A percentile compares a stretch with the other conserved stretches of the same genome.
phyloP scores from a whole-genome alignment of 2,797 vertebrate genomes.

The Phataginus tricuspis region DNA sequence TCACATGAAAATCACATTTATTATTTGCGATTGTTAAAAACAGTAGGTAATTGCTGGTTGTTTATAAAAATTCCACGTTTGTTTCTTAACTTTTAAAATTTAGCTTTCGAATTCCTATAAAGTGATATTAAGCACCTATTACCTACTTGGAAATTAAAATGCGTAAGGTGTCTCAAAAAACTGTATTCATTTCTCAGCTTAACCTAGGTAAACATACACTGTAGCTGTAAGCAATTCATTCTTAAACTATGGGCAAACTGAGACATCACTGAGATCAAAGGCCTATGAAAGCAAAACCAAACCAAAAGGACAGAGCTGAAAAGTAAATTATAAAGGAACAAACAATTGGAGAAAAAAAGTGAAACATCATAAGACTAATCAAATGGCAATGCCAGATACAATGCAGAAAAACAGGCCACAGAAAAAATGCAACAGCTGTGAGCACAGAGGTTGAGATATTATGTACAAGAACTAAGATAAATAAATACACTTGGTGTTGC shows the following conservation, averaged over 20 bases:
- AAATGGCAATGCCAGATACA: not conserved
- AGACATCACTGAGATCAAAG: not conserved
- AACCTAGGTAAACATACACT: not conserved
- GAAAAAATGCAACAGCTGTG: not conserved
- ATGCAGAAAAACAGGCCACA: not conserved
- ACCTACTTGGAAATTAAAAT: slow-evolving; percentile 3
- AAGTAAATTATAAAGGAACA: not conserved
- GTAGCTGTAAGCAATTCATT: not conserved
- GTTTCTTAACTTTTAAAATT: not conserved
- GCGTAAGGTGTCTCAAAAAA: not conserved
- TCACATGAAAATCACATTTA: not conserved
- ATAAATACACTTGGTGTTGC: not conserved
- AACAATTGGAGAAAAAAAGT: not conserved
- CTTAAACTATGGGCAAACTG: not conserved
- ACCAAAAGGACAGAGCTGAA: not conserved
- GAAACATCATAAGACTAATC: not conserved
- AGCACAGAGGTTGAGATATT: not conserved
- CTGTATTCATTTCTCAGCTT: not conserved
- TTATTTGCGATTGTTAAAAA: not conserved
- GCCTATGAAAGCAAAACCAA: slow-evolving; percentile 3
- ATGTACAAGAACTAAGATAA: not conserved
- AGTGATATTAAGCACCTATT: not conserved
- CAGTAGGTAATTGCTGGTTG: not conserved
- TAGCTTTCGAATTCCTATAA: not conserved
- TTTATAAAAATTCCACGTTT: not conserved